Conservation (phyloP, 1,140 invertebrate species). For the Hyphantria cunea region DNA sequence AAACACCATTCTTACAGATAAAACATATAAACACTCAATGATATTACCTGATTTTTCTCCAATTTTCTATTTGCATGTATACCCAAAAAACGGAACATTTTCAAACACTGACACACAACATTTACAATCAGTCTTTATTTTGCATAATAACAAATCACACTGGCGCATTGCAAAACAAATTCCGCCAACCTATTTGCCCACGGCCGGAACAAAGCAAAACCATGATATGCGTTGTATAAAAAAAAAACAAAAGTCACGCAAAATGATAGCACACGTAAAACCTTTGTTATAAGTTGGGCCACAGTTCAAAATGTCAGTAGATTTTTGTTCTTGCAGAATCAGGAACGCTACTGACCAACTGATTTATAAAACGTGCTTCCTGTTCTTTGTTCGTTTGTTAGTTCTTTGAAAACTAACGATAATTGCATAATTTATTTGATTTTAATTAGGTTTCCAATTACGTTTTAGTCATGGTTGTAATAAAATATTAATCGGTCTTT, state of each 20-base stretch:
- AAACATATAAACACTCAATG: too few species aligned
- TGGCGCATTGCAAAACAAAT: neutral
- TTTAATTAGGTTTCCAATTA: too few species aligned
- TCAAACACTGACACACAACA: neutral
- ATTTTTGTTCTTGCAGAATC: slow-evolving; percentile 1
- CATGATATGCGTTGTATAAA: slow-evolving; percentile 3
- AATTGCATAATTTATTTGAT: too few species aligned
- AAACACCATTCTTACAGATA: too few species aligned
- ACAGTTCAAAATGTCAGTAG: neutral
- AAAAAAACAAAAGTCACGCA: slow-evolving; percentile 55
- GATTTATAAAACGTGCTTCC: too few species aligned
- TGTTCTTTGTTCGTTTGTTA: too few species aligned
- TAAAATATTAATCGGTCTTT: too few species aligned
- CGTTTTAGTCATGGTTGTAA: too few species aligned
- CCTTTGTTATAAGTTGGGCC: slow-evolving; percentile 7
- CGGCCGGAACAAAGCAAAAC: neutral
- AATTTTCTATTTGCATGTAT: too few species aligned
- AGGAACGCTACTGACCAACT: slow-evolving; percentile 1
- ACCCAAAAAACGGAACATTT: slow-evolving; percentile 4
- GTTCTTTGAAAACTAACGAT: too few species aligned
- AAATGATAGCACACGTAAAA: slow-evolving; percentile 55
- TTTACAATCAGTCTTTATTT: neutral
- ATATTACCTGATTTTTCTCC: too few species aligned
- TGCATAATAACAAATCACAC: neutral
- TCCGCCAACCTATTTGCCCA: neutral